Base-by-base conservation (phyloP, 2,797 vertebrate species). In the Lophotriccus pileatus region DNA sequence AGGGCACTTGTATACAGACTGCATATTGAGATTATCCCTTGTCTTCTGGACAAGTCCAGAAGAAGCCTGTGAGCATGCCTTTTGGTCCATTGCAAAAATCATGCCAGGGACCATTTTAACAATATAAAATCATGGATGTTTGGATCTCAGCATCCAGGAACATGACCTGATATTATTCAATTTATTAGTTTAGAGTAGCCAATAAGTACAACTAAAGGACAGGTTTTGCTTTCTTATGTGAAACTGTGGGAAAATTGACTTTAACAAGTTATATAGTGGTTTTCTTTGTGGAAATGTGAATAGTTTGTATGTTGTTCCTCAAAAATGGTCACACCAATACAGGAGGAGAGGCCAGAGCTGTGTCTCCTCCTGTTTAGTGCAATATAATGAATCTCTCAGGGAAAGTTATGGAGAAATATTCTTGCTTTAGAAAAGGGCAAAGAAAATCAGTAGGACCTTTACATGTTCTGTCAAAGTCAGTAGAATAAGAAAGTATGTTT, bases 321-420 rank as follows among this genome's bases (percentile, higher is more conserved):
- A 75, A 64, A 75, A 67, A 16, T 2, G 24, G 8, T 53, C 39
- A 79, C 0, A 0, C 49, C 30, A 41, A 1, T 39, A 36, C 14
- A 46, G 27, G 47, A 82, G 6, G 4, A 56, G 34, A 52, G 24
- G 20, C 13, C 47, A 80, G 47, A 43, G 34, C 7, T 18, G 27
- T 49, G 32, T 60, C 47, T 52, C 14, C 39, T 56, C 23, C 27
- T 63, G 7, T 92, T 92, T 63, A 28, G 24, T 68, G 13, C 12
- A 67, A 37, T 11, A 28, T 21, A 70, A 39, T 22, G 18, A 66
- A 88, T 72, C 5, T 55, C 60, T 76, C 16, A 39, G 24, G 21
- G 10, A 6, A 53, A 59, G 11, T 16, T 68, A 44, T 21, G 10
- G 19, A 72, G 50, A 73, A 83, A 64, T 66, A 73, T 25, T 52